phyloP scores from a whole-genome alignment of 2,797 vertebrate species.

The Smutsia temminckii region DNA sequence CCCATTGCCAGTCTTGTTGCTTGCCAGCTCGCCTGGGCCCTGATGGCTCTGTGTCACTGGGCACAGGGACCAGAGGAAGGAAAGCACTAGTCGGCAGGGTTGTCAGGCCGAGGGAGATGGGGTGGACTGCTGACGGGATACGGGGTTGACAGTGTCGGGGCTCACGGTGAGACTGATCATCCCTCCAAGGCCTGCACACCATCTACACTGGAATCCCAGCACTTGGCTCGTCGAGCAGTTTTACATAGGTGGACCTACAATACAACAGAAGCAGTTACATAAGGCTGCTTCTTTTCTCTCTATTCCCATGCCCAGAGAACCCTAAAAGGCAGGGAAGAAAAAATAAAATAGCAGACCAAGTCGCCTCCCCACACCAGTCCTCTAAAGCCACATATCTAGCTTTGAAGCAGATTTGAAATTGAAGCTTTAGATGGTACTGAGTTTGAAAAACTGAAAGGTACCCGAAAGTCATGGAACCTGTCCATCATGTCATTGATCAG shows the following conservation, averaged over 20 bases:
- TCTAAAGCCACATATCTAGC: not conserved
- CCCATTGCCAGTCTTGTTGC: not conserved
- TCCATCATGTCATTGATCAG: not conserved
- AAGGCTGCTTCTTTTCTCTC: not conserved
- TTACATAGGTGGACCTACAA: not conserved
- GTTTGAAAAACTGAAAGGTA: not conserved
- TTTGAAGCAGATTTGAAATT: not conserved
- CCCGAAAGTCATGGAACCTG: not conserved
- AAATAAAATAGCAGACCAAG: not conserved
- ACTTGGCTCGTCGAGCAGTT: rapidly evolving
- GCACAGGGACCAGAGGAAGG: not conserved
- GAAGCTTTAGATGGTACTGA: not conserved
- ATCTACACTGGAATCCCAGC: not conserved
- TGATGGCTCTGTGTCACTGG: not conserved
- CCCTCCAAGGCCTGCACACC: not conserved
- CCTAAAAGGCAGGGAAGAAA: not conserved
- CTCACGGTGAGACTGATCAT: not conserved
- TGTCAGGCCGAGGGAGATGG: not conserved
- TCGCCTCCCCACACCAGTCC: not conserved
- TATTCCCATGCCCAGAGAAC: not conserved
- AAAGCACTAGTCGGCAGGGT: rapidly evolving
- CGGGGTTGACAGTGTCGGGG: not conserved
- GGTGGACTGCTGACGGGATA: not conserved
- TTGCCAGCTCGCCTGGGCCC: not conserved
- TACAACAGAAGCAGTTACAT: not conserved